Conservation (phyloP, 2,888 invertebrate species). For the Spatulosminthurus flaviceps region DNA sequence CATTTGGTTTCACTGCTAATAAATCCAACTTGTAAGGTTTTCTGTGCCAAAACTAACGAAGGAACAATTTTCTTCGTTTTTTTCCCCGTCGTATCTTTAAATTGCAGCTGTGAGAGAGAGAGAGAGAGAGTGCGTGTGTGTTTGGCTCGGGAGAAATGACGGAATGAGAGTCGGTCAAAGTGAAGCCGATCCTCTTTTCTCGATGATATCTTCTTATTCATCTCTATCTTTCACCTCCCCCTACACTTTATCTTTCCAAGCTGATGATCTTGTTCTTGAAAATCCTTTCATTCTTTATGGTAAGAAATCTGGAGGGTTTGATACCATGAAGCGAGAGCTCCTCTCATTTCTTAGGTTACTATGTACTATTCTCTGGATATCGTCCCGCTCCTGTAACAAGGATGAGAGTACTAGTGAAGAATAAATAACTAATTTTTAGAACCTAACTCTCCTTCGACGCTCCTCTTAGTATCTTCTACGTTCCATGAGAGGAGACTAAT, state of each 20-base stretch:
- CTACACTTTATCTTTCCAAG: neutral
- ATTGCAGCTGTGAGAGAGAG: too few relatives aligned
- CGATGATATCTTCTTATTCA: constrained; percentile 4
- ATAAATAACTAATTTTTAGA: constrained; percentile 3
- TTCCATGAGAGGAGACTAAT: neutral
- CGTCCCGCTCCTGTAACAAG: neutral
- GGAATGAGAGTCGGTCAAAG: constrained; percentile 4
- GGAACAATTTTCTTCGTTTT: neutral
- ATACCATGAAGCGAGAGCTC: too few relatives aligned
- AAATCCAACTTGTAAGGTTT: neutral
- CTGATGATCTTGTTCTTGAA: constrained; percentile 7
- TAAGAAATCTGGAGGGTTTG: too few relatives aligned
- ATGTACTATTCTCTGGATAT: too few relatives aligned
- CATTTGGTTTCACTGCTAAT: constrained; percentile 18
- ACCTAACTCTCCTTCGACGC: too few relatives aligned
- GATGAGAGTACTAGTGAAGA: neutral
- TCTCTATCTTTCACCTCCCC: too few relatives aligned
- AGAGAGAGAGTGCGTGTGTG: too few relatives aligned
- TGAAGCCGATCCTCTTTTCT: neutral
- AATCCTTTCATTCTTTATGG: neutral
- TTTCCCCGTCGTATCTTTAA: too few relatives aligned
- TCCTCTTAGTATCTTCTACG: neutral
- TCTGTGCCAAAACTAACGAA: constrained; percentile 7
- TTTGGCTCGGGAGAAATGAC: too few relatives aligned
- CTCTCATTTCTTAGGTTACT: neutral